These are phyloP conservation scores for Drosophila incognita DNA, from an alignment of 2,888 invertebrate genomes.

Conservation along the genomic window DNA sequence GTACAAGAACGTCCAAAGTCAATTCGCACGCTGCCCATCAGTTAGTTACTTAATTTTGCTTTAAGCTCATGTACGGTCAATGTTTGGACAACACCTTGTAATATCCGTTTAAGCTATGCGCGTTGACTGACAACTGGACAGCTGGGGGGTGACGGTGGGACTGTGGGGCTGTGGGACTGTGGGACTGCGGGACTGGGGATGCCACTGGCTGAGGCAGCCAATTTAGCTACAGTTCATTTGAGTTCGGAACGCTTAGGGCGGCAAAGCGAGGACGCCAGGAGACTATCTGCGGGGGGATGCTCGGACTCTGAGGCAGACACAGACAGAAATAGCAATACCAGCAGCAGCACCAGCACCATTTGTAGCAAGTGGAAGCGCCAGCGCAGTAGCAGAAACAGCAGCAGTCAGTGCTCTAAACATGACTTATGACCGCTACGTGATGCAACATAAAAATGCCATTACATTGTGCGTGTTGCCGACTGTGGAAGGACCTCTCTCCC, in stretches of 20 bases:
- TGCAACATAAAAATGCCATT: slow-evolving; percentile 84
- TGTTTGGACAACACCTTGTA: slow-evolving; percentile 83
- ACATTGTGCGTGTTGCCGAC: slow-evolving; percentile 71
- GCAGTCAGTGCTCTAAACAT: slow-evolving; percentile 83
- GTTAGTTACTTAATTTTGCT: slow-evolving; percentile 72
- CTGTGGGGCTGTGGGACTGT: background rate
- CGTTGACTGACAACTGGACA: slow-evolving; percentile 72
- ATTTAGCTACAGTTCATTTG: slow-evolving; percentile 78
- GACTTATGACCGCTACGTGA: slow-evolving; percentile 84
- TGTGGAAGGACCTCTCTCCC: slow-evolving; percentile 11
- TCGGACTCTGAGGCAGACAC: background rate
- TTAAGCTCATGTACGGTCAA: slow-evolving; percentile 83
- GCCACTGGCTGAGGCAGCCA: slow-evolving; percentile 43
- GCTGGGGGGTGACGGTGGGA: slow-evolving; percentile 5
- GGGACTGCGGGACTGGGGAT: slow-evolving; percentile 9
- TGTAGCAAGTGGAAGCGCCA: slow-evolving; percentile 33
- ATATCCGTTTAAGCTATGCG: slow-evolving; percentile 78
- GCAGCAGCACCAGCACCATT: slow-evolving; percentile 23
- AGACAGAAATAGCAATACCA: slow-evolving; percentile 35
- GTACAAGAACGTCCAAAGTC: background rate
- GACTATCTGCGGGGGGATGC: background rate
- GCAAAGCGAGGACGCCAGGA: slow-evolving; percentile 1
- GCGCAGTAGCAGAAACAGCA: slow-evolving; percentile 36
- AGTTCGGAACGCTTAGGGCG: slow-evolving; percentile 57
- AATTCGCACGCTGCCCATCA: slow-evolving; percentile 21